Base-by-base conservation (phyloP, 2,113 vertebrate species). In the Dipodomys stephensi region DNA sequence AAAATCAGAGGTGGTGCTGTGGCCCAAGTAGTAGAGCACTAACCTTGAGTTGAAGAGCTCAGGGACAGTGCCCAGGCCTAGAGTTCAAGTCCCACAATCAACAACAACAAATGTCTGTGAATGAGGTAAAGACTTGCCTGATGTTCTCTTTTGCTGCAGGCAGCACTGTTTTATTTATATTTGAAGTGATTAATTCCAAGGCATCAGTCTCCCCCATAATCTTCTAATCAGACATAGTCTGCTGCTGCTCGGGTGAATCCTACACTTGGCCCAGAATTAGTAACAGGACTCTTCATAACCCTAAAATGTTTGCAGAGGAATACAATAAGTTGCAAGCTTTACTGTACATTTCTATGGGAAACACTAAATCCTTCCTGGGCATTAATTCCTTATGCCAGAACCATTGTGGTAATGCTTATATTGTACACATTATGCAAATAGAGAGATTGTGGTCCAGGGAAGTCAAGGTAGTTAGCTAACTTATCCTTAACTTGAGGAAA, bases 261-360 rank as follows among this genome's bases (percentile, higher is more conserved):
- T 20, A 32, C 20, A 28, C 20, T 76, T 44, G 22, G 2, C 16
- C 49, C 28, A 68, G 53, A 60, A 77, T 19, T 68, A 20, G 16
- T 67, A n/a, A 85, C 53, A 25, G 74, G 46, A 69, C 57, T 76
- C 78, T 65, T 90, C 44, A 67, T 78, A 67, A 12, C 2, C 35
- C 53, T 11, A 28, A 35, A 80, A 44, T 32, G 65, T 49, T 39
- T 28, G 12, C 32, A 25, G 18, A 72, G 19, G 27, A 30, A 11
- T 72, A 2, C 3, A 90, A 90, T 87, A 88, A 91, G 90, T 67
- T 0, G 2, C 30, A 72, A 67, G 27, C 35, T 57, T 71, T 27
- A 1, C 9, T 46, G 13, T 6, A 1, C 23, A 20, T 44, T 73
- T 88, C 46, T 2, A 0, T 0, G 4, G 62, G 28, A n/a, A 46